A percentile compares a stretch with the other conserved stretches of the same genome.
phyloP scores from a whole-genome alignment of 2,113 vertebrate species.

The Psophia crepitans region DNA sequence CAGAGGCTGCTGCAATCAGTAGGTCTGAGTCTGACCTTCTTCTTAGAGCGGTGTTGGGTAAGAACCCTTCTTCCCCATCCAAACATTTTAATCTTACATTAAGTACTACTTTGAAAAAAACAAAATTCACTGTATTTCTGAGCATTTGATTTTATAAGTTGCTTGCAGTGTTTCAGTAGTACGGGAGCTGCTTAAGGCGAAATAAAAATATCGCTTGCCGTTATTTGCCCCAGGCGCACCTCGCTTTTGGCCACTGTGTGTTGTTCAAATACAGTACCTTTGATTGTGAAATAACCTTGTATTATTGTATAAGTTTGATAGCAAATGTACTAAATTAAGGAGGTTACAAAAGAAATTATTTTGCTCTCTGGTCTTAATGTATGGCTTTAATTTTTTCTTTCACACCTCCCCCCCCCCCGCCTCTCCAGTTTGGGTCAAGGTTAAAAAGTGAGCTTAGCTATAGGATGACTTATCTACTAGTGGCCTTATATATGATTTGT shows the following conservation, averaged over 20 bases:
- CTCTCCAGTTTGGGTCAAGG: background rate
- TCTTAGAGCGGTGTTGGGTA: background rate
- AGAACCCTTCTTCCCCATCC: background rate
- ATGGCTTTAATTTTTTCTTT: background rate
- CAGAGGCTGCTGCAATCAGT: background rate
- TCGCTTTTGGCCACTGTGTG: background rate
- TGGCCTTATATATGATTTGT: background rate
- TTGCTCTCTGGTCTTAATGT: background rate
- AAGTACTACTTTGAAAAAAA: background rate
- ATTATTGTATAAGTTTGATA: background rate
- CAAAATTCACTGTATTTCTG: background rate
- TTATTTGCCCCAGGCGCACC: background rate
- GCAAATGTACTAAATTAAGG: background rate
- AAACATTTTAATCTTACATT: background rate
- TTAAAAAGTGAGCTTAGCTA: background rate
- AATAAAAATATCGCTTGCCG: background rate
- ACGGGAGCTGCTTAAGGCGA: background rate
- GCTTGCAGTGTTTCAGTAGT: background rate
- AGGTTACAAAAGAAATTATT: background rate
- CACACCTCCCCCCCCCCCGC: rapidly evolving
- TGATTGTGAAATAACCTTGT: background rate
- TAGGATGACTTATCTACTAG: background rate
- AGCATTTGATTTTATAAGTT: background rate
- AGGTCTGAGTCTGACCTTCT: too few relatives aligned
- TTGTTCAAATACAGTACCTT: background rate